Base-by-base conservation (phyloP, 1,140 invertebrate species). In the Aphelinus atriplicis region DNA sequence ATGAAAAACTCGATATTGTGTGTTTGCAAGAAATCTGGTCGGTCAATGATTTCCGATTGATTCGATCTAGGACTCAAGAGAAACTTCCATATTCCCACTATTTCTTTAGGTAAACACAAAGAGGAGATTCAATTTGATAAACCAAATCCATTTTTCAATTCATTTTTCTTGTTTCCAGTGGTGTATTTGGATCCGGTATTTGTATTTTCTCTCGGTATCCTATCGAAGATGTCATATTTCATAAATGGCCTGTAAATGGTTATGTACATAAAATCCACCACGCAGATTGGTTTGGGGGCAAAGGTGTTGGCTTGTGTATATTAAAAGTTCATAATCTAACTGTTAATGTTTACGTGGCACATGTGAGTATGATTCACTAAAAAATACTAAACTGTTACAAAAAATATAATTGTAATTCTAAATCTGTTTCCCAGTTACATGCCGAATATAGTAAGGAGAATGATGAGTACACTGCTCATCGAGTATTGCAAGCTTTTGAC, bases 281-380 rank as follows among this genome's bases (percentile, higher is more conserved):
- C 88, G 97, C 96, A 1, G 97, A 99, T 85, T 99, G 97, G 97
- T 99, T 98, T 89, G 97, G 96, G 67, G 97, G 97, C 5, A 99
- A 99, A 91, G 97, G 97, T 55, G 92, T 98, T 67, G 97, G 96
- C 7, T 85, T 99, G n/a, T 96, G 94, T 81, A 91, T 91, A 80
- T 89, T 98, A 7, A 84, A 89, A 81, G 85, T 92, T 61, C 88
- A 92, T 75, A 91, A 93, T 73, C 88, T 93, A 69, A 89, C 90
- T 66, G 88, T 98, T 43, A 94, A 97, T 88, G 85, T 99, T 76
- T 98, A 98, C 86, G 93, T 93, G 75, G 94, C 96, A 79, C 97
- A 99, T 92, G 96, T 97, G 90, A 92, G 92, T 90, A 65, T 69
- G 55, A 61, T 69, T 26, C 26, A 26, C 26, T 26, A 26, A 26